Evolutionary conservation across 2,888 invertebrate species (phyloP).

Genomic region (Theodoxus fluviatilis): DNA sequence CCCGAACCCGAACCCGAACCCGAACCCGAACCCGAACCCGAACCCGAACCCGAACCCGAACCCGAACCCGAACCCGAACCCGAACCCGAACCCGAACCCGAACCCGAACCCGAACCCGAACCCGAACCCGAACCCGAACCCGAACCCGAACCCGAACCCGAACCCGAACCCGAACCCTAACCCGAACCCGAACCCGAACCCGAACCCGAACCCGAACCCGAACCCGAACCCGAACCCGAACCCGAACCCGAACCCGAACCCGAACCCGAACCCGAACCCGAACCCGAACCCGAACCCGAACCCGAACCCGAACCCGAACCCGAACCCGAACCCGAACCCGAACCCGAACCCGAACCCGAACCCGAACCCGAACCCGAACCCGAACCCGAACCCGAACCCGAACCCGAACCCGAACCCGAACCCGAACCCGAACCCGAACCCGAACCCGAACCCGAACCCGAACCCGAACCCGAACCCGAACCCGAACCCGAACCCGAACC

Average conservation of each 20-base stretch:
- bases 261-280: conserved; percentile 1
- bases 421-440: conserved; percentile 16
- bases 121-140: background rate
- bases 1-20: background rate
- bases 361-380: conserved; percentile 16
- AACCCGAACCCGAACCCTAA: conserved; percentile 10
- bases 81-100: background rate
- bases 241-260: conserved; percentile 6
- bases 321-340: conserved; percentile 16
- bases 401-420: conserved; percentile 16
- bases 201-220: conserved; percentile 3
- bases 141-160: background rate
- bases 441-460: background rate
- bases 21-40: conserved; percentile 1
- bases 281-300: conserved; percentile 9
- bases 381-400: conserved; percentile 16
- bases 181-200: conserved; percentile 6
- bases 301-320: conserved; percentile 16
- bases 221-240: conserved; percentile 6
- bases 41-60: background rate
- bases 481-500: background rate
- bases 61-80: conserved; percentile 2
- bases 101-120: background rate
- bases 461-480: conserved; percentile 11
- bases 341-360: conserved; percentile 14